Evolutionary conservation across 2,888 invertebrate genomes (phyloP), one percentile per base, ranked within the genome.

Genomic region (Drosophila parthenogenetica): DNA sequence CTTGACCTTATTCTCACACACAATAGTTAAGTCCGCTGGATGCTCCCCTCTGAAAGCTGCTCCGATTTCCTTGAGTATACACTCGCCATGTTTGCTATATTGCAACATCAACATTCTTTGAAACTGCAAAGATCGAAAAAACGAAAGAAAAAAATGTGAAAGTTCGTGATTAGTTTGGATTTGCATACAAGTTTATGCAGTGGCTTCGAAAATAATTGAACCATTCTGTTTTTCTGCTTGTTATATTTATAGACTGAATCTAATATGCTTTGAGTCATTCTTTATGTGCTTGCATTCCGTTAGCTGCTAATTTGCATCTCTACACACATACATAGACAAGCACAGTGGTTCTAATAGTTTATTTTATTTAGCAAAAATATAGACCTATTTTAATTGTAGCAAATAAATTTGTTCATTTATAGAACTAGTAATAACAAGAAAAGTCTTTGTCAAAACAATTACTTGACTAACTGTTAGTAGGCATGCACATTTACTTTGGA

Each of bases 41-140:
- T 96, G 95, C 92, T 97, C 96, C 82, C 96, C 96, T 89, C 95
- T 94, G 94, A 96, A 97, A 94, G 97, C 97, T 91, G 96, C 96
- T 91, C 96, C 96, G 92, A 97, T 96, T 94, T 97, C 97, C 93
- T 96, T 96, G 93, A 96, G 95, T 94, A 97, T 96, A 93, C 97
- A 97, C 93, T 96, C 96, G 94, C 96, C 96, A 94, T 97, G 97
- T 94, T 97, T 97, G 94, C 97, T 97, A 94, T 97, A 97, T 93
- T 97, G 97, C 93, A 97, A 95, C 92, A 97, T 97, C 94, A 97
- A 95, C 94, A 97, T 92, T 90, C 92, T 92, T 90, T 91, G 90
- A 90, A 91, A 90, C 92, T 92, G 69, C 5, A 89, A 89, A 8
- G 37, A 37, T 22, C n/a, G 13, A 35, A 46, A 39, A 17, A 22